phyloP scores from a whole-genome alignment of 2,888 invertebrate genomes.

The Agonopterix subpropinquella region DNA sequence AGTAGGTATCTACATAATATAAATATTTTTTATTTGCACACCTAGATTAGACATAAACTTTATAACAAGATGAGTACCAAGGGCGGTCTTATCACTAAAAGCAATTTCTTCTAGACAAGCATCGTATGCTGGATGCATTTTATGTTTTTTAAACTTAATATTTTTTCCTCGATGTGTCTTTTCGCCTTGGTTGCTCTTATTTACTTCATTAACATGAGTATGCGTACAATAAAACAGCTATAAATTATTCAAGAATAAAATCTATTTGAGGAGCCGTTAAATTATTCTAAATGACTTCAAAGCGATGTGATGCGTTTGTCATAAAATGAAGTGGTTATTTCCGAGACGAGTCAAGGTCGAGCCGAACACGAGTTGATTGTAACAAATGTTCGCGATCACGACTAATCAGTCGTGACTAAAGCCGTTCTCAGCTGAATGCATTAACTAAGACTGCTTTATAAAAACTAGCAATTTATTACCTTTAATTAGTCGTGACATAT shows the following conservation, averaged over 20 bases:
- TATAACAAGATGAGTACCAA: too few species aligned
- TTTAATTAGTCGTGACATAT: slow-evolving; percentile 3
- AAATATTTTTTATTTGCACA: too few species aligned
- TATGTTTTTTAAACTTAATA: too few species aligned
- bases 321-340: slow-evolving; percentile 16
- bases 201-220: slow-evolving; percentile 18
- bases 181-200: too few species aligned
- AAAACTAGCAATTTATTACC: slow-evolving; percentile 13
- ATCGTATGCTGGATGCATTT: too few species aligned
- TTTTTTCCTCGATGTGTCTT: too few species aligned
- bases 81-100: too few species aligned
- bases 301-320: neutral
- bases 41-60: too few species aligned
- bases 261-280: neutral
- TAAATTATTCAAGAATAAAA: slow-evolving; percentile 1
- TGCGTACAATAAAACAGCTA: neutral
- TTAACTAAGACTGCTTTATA: slow-evolving; percentile 13
- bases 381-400: slow-evolving; percentile 20
- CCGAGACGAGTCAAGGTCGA: slow-evolving; percentile 35
- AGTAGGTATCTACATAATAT: too few species aligned
- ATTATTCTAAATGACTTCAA: slow-evolving; percentile 1
- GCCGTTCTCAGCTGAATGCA: slow-evolving; percentile 19
- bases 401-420: slow-evolving; percentile 27
- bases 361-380: slow-evolving; percentile 27
- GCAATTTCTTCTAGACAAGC: too few species aligned